A percentile compares a stretch with the other conserved stretches of the same genome.
phyloP scores from a whole-genome alignment of 2,888 invertebrate genomes.

The Perizoma flavofasciatum region DNA sequence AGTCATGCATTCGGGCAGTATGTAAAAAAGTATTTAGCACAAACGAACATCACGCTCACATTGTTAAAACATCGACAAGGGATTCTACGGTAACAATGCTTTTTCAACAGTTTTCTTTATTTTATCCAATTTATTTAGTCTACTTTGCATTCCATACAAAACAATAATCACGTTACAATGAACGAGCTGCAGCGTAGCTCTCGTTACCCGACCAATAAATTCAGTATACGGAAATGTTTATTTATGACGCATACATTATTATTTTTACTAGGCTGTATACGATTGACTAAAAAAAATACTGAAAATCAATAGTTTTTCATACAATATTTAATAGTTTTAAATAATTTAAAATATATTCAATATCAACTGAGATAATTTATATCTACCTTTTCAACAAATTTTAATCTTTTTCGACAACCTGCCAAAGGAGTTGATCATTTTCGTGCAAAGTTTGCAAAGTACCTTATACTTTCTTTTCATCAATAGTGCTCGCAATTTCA shows the following conservation, averaged over 20 bases:
- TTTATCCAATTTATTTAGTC: constrained; percentile 19
- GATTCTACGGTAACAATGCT: neutral
- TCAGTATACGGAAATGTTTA: constrained; percentile 21
- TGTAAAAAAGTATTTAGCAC: too few relatives aligned
- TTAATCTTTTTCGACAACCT: neutral
- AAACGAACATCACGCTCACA: too few relatives aligned
- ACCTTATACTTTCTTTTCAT: constrained; percentile 3
- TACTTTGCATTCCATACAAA: constrained; percentile 28
- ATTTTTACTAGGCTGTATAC: constrained; percentile 19
- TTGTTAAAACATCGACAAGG: neutral
- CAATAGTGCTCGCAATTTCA: constrained; percentile 5
- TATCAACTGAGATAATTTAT: too few relatives aligned
- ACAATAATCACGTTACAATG: constrained; percentile 22
- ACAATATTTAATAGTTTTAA: too few relatives aligned
- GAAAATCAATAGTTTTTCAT: constrained; percentile 3
- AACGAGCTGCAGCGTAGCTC: constrained; percentile 22
- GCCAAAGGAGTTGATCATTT: constrained; percentile 6
- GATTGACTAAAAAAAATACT: constrained; percentile 1
- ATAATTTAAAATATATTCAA: too few relatives aligned
- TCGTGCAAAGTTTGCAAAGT: constrained; percentile 4
- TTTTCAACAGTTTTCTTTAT: constrained; percentile 9
- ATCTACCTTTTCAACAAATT: too few relatives aligned
- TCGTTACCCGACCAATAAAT: constrained; percentile 31
- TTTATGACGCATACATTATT: constrained; percentile 25
- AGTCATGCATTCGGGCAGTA: too few relatives aligned